Evolutionary conservation across 1,140 invertebrate species (phyloP), one percentile per base, ranked within the genome.

Genomic region (Eriosoma lanigerum): DNA sequence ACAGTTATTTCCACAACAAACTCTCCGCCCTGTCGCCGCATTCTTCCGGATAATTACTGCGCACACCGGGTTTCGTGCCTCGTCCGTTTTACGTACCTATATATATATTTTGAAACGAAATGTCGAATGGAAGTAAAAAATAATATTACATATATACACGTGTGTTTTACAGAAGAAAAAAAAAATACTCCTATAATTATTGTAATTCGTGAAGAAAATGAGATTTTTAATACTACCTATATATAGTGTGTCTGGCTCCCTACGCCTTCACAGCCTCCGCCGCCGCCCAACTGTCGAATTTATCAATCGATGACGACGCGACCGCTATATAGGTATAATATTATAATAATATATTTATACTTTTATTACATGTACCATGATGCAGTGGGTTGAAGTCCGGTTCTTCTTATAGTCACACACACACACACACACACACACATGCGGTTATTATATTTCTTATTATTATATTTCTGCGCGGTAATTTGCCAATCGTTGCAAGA

Each of bases 21-120:
- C 32, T 70, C 66, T 70, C 66, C 66, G 66, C 66, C 66, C 46
- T 70, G 66, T 70, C 66, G 46, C 66, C 66, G 66, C 66, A 70
- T 70, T 70, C 66, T 70, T 50, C 66, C 66, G 66, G 46, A 70
- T 70, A 70, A 70, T 70, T 70, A 70, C 66, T 21, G 66, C 64
- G 46, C 4, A 6, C n/a, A 68, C 64, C 66, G 46, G 15, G 66
- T 70, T 70, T 50, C 24, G 66, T 70, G 46, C 21, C 66, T 15
- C 5, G 21, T 50, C 24, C 38, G n/a, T 46, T 38, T 38, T 38
- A 38, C 8, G 8, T 38, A 38, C 32, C 32, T 38, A 38, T 38
- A 38, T 38, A n/a, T n/a, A n/a, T n/a, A n/a, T n/a, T n/a, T n/a
- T n/a, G n/a, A n/a, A n/a, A n/a, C n/a, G n/a, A n/a, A n/a, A n/a